These are phyloP conservation scores for Eudorcas thomsonii DNA, from an alignment of 2,113 vertebrate species.

Conservation along the genomic window DNA sequence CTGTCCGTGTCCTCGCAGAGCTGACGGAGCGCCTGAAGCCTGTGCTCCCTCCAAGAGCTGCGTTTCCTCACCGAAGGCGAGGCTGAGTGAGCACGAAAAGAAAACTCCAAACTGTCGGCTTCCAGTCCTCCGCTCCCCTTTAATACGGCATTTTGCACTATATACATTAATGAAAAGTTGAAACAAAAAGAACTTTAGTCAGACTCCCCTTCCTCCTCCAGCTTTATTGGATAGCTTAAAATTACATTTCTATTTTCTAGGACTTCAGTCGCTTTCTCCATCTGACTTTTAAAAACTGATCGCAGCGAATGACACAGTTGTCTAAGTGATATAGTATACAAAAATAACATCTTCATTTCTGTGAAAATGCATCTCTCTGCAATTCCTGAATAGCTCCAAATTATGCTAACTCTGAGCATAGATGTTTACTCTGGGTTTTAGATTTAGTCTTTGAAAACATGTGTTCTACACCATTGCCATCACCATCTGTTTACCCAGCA, in stretches of 20 bases:
- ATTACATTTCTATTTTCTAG: slow-evolving; percentile 99
- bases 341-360: slow-evolving; percentile 99
- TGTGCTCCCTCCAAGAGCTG: background rate
- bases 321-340: slow-evolving; percentile 99
- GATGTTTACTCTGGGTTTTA: slow-evolving; percentile 88
- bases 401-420: slow-evolving; percentile 89
- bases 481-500: slow-evolving; percentile 82
- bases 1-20: background rate
- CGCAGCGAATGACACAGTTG: slow-evolving; percentile 99
- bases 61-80: background rate
- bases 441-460: slow-evolving; percentile 83
- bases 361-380: slow-evolving; percentile 98
- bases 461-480: slow-evolving; percentile 85
- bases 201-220: slow-evolving; percentile 98
- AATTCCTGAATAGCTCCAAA: slow-evolving; percentile 94
- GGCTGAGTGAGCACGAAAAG: slow-evolving; percentile 58
- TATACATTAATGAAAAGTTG: slow-evolving; percentile 80
- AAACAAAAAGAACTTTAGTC: slow-evolving; percentile 86
- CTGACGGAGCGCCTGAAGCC: background rate
- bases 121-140: slow-evolving; percentile 78
- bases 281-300: slow-evolving; percentile 99
- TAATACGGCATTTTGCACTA: slow-evolving; percentile 80
- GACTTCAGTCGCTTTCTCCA: slow-evolving; percentile 98
- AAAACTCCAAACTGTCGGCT: slow-evolving; percentile 75
- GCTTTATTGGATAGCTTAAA: slow-evolving; percentile 99